Percentiles rank a stretch among this genome's conserved stretches.
Conservation (phyloP, 1,140 invertebrate genomes). For the Orius laevigatus region DNA sequence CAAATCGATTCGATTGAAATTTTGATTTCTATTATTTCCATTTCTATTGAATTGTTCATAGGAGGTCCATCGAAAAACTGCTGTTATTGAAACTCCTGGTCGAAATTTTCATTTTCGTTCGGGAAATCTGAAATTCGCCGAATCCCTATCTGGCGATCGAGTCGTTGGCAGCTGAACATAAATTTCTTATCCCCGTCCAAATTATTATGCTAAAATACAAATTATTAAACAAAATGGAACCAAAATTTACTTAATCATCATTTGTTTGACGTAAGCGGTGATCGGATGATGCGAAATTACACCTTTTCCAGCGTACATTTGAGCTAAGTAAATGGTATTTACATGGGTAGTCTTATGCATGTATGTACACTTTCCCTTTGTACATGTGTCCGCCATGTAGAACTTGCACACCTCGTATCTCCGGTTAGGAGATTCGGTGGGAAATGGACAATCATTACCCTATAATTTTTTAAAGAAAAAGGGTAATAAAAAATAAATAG, state of each 20-base stretch:
- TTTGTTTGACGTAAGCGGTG: slow-evolving; percentile 47
- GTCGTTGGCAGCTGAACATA: slow-evolving; percentile 71
- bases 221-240: slow-evolving; percentile 1
- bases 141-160: slow-evolving; percentile 55
- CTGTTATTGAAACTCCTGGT: no score
- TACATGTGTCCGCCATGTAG: slow-evolving; percentile 88
- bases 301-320: slow-evolving; percentile 67
- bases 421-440: slow-evolving; percentile 66
- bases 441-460: slow-evolving; percentile 65
- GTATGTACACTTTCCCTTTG: slow-evolving; percentile 85
- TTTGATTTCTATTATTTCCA: no score
- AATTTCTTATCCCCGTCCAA: background rate
- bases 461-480: slow-evolving; percentile 25
- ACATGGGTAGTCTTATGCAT: slow-evolving; percentile 96
- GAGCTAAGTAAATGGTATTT: slow-evolving; percentile 87
- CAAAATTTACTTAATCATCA: slow-evolving; percentile 40
- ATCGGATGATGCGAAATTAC: slow-evolving; percentile 83
- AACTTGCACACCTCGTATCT: slow-evolving; percentile 95
- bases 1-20: slow-evolving; percentile 19
- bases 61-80: no score
- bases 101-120: no score
- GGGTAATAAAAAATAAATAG: no score
- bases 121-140: slow-evolving; percentile 53
- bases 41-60: no score
- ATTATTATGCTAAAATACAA: background rate